These are phyloP conservation scores for Otus sunia DNA, from an alignment of 2,113 vertebrate genomes.

Conservation along the genomic window DNA sequence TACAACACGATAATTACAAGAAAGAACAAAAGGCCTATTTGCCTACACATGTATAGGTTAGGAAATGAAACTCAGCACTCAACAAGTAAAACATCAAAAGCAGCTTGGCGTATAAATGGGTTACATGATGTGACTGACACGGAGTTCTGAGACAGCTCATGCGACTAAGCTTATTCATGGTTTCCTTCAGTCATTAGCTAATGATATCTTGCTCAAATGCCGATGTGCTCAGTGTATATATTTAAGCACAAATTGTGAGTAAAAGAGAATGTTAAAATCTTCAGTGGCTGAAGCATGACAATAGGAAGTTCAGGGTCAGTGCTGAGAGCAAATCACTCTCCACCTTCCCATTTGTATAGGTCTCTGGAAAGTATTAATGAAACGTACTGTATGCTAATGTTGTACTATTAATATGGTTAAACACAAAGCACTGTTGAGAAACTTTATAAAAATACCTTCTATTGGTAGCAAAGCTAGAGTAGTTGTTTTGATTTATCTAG, in stretches of 20 bases:
- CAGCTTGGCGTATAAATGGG: constrained; percentile 28
- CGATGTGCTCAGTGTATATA: background rate
- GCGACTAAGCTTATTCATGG: constrained; percentile 8
- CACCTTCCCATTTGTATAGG: background rate
- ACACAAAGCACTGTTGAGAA: background rate
- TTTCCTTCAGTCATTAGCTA: constrained; percentile 34
- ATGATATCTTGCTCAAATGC: constrained; percentile 46
- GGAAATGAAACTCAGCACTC: constrained; percentile 34
- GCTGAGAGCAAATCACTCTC: background rate
- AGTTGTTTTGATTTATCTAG: background rate
- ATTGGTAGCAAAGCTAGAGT: background rate
- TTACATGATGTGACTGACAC: background rate
- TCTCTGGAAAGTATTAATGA: background rate
- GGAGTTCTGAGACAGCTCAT: constrained; percentile 7
- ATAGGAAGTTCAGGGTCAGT: background rate
- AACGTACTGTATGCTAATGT: background rate
- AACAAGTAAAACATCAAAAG: constrained; percentile 37
- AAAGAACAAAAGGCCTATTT: constrained; percentile 25
- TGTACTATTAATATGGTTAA: background rate
- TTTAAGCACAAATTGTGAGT: constrained; percentile 16
- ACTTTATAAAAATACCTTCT: background rate
- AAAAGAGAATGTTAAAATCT: background rate
- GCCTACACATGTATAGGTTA: background rate
- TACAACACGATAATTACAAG: constrained; percentile 11
- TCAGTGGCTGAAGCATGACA: background rate